Base-by-base conservation (phyloP, 2,797 vertebrate species). In the Austrolebias charrua region DNA sequence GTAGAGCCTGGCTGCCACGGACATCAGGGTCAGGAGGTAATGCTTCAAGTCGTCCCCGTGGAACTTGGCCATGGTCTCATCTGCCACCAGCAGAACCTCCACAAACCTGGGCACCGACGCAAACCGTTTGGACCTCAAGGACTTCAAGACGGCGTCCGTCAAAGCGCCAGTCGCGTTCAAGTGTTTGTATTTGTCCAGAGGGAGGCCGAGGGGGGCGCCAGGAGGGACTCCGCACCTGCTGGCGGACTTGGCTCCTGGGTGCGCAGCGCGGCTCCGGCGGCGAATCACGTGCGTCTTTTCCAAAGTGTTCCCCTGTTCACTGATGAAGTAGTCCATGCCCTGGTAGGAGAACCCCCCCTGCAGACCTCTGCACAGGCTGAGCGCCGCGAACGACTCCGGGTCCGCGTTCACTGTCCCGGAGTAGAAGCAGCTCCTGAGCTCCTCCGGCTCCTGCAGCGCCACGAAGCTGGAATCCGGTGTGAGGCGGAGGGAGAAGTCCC, bases 71-170 rank as follows among this genome's bases (percentile, higher is more conserved):
- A 99, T 98, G 0, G 96, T 95, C 72, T 97, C 95, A 69, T 99
- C 97, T 0, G 97, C 97, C 85, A 99, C 97, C 75, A 97, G 92
- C 82, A 98, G 84, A 31, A 95, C 98, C 92, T 99, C 97, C 90
- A 98, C 96, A 60, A 94, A 97, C 2, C 96, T 91, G 16, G 96
- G 95, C 18, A 96, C 81, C 2, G 96, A 98, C 19, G 93, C 95
- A 12, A 98, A 98, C 50, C 97, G 90, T 61, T 96, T 96, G 50
- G 95, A 91, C 35, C 97, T 86, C 8, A 89, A 61, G 59, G 86
- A 91, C 19, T 79, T 92, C 61, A 85, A n/a, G 51, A 80, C 72
- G 6, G 66, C 82, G 38, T 90, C 86, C 13, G 80, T 78, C 4
- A 78, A 57, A 46, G 66, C 69, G 4, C 73, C 78, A 0, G 73